Evolutionary conservation across 2,113 vertebrate species (phyloP).

Genomic region (Callorhinus ursinus): DNA sequence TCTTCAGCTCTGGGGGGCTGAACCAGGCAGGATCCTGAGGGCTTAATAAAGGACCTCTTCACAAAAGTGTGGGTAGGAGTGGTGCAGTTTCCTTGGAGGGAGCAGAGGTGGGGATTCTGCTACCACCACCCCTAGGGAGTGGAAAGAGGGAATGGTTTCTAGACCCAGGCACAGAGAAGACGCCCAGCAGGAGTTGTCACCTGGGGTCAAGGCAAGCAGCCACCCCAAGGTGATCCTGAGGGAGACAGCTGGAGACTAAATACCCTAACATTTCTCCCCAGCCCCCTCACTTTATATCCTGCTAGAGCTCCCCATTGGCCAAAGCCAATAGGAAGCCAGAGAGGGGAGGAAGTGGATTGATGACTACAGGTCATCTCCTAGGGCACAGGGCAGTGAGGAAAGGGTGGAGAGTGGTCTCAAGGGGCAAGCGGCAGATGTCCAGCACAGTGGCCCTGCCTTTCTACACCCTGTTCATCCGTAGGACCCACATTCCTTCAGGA

Average conservation of each 20-base stretch:
- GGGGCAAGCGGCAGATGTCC: neutral
- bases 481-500: neutral
- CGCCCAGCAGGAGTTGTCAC: neutral
- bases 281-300: neutral
- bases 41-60: neutral
- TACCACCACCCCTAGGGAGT: neutral
- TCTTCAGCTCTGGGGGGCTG: too few species aligned
- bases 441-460: neutral
- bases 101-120: neutral
- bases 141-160: neutral
- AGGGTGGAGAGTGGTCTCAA: neutral
- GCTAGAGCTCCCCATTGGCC: neutral
- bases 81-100: too few species aligned
- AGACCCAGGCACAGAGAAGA: neutral
- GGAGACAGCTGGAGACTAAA: neutral
- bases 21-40: neutral
- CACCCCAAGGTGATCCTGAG: neutral
- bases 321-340: neutral
- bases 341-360: neutral
- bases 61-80: neutral
- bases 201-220: neutral
- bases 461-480: too few species aligned
- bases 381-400: neutral
- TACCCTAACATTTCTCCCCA: too few species aligned
- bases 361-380: fast-evolving